Base-by-base conservation (phyloP, 2,888 invertebrate species). In the Colletes collaris region DNA sequence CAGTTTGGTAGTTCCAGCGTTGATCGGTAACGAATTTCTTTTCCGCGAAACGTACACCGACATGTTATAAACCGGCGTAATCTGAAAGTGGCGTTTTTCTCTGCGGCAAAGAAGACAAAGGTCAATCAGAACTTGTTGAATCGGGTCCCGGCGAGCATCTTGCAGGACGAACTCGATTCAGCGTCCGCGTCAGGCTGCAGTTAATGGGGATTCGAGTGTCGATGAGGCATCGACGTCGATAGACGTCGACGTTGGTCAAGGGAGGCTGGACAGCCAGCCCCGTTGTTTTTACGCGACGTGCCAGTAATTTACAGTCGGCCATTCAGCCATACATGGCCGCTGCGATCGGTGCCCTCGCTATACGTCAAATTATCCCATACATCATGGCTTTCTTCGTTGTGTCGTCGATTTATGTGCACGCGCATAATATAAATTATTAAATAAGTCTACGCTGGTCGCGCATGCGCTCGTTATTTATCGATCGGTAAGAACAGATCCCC, bases 381-480 rank as follows among this genome's bases (percentile, higher is more conserved):
- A 92, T 92, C 92, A 92, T 92, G 91, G 46, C 86, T 90, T 91
- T 91, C 91, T 92, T 92, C 88, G 89, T 87, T 88, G 84, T 79
- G 83, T 84, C 81, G 82, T 89, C 91, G 90, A 92, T 92, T 92
- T 92, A 92, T 92, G 91, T 90, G 87, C 89, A 87, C 85, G 88
- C 89, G 90, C 91, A 92, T 92, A 91, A 92, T 92, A 92, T 92
- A 92, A 92, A 92, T 92, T 92, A 93, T 92, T 92, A 92, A 92
- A 92, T 92, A 91, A 91, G 86, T 75, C 82, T 79, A 76, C 74
- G 76, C 67, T 16, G 10, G 52, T 53, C 64, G 59, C 58, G 68
- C 62, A 66, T 79, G 73, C 77, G 69, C 74, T 68, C 70, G 81
- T 82, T 81, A 82, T 82, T 82, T 82, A 82, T 82, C 82, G 78